These are phyloP conservation scores for Chironomus tentans DNA, from an alignment of 2,888 invertebrate genomes.

Conservation along the genomic window DNA sequence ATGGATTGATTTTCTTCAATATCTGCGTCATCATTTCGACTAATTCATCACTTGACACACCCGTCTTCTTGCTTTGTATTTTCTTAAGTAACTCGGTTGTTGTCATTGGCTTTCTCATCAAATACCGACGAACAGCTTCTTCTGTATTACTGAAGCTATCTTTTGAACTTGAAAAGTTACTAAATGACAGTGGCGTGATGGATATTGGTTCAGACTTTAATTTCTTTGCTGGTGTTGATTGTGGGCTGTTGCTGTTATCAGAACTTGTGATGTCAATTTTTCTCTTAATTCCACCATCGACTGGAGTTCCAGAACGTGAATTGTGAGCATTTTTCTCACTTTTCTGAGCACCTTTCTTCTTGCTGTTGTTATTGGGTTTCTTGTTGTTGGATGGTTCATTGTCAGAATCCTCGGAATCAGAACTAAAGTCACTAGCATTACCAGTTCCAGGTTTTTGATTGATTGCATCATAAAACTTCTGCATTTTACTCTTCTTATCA, in stretches of 20 bases:
- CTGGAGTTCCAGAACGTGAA: slow-evolving; percentile 45
- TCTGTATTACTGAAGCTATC: slow-evolving; percentile 82
- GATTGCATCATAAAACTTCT: slow-evolving; percentile 27
- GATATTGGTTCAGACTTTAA: slow-evolving; percentile 37
- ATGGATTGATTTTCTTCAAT: slow-evolving; percentile 87
- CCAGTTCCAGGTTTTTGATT: slow-evolving; percentile 39
- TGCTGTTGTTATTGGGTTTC: slow-evolving; percentile 36
- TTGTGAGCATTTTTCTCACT: slow-evolving; percentile 43
- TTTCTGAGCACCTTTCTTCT: slow-evolving; percentile 45
- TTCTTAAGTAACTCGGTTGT: slow-evolving; percentile 91
- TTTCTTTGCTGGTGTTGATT: slow-evolving; percentile 40
- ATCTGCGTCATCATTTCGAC: slow-evolving; percentile 92
- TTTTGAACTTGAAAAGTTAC: slow-evolving; percentile 37
- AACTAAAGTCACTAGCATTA: slow-evolving; percentile 61
- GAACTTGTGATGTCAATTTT: slow-evolving; percentile 32
- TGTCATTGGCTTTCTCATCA: slow-evolving; percentile 95
- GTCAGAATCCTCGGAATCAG: slow-evolving; percentile 61
- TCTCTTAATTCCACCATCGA: slow-evolving; percentile 36
- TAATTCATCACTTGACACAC: slow-evolving; percentile 79
- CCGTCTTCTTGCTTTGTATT: slow-evolving; percentile 89
- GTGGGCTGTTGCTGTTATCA: slow-evolving; percentile 36
- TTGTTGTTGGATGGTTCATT: no score
- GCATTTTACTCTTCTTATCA: slow-evolving; percentile 48
- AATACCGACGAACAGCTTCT: slow-evolving; percentile 86
- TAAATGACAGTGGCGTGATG: slow-evolving; percentile 39